phyloP scores from a whole-genome alignment of 2,797 vertebrate genomes.

The Parauchenoglanis punctatus region DNA sequence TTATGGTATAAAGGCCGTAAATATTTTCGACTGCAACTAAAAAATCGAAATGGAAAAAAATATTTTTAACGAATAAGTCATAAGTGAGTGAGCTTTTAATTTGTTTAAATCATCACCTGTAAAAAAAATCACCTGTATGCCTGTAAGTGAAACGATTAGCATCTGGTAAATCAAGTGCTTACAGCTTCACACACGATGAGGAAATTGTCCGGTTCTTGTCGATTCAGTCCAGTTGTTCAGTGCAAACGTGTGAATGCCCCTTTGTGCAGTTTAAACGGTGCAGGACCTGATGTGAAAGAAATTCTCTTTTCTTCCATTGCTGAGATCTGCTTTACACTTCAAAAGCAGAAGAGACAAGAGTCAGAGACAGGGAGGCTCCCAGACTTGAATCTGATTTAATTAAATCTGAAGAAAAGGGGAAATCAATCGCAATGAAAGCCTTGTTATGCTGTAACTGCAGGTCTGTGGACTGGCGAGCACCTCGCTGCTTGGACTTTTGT shows the following conservation, averaged over 20 bases:
- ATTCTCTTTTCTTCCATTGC: constrained; percentile 70
- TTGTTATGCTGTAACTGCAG: constrained; percentile 60
- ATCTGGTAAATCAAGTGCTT: not conserved
- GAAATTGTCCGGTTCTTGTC: not conserved
- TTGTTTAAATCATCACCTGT: no score
- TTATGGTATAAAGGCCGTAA: no score
- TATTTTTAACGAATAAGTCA: not conserved
- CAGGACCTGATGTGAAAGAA: constrained; percentile 61
- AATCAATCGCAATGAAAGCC: constrained; percentile 67
- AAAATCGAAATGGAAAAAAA: not conserved
- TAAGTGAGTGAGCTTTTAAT: not conserved
- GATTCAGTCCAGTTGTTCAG: constrained; percentile 25
- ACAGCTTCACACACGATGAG: not conserved
- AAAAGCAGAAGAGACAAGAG: constrained; percentile 58
- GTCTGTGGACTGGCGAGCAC: constrained; percentile 49
- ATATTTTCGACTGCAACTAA: not conserved
- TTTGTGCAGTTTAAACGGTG: constrained; percentile 65
- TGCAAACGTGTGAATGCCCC: constrained; percentile 58
- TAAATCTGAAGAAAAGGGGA: constrained; percentile 69
- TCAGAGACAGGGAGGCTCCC: constrained; percentile 50
- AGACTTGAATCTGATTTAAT: constrained; percentile 72
- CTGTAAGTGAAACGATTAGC: not conserved
- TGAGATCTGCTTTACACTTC: constrained; percentile 76
- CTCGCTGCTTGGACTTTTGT: constrained; percentile 48
- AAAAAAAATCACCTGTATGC: no score